A percentile compares a stretch with the other conserved stretches of the same genome.
These are phyloP conservation scores for Cantharis rufa DNA, from an alignment of 2,888 invertebrate genomes.

Conservation along the genomic window DNA sequence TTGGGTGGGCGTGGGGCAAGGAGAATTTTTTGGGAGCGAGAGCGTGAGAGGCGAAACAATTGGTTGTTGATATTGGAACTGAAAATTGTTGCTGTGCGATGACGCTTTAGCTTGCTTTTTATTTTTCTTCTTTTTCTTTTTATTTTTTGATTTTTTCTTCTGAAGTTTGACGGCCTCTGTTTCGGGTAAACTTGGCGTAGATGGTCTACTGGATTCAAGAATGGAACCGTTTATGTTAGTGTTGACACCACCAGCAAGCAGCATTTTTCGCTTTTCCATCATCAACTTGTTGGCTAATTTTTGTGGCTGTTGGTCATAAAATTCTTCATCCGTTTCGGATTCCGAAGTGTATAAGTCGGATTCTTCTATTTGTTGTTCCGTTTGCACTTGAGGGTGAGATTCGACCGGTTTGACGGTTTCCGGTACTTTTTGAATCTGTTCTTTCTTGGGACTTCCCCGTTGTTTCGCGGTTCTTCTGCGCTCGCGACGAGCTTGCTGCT, in stretches of 20 bases:
- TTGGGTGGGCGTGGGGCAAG: constrained; percentile 34
- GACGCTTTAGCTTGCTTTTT: constrained; percentile 47
- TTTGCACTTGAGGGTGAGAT: constrained; percentile 51
- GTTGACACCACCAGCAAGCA: constrained; percentile 65
- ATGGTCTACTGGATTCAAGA: constrained; percentile 66
- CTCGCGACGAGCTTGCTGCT: constrained; percentile 55
- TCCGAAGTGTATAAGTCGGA: constrained; percentile 85
- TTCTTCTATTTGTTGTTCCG: constrained; percentile 71
- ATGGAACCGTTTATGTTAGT: constrained; percentile 65
- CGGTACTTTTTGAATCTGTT: constrained; percentile 47
- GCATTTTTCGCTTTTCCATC: constrained; percentile 73
- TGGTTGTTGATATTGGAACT: constrained; percentile 34
- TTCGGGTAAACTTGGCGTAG: constrained; percentile 63
- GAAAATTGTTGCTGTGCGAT: constrained; percentile 34
- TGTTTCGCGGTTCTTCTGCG: constrained; percentile 46
- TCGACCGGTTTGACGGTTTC: constrained; percentile 60
- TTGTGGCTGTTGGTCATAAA: constrained; percentile 84
- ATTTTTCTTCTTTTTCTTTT: constrained; percentile 56
- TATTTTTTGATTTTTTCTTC: constrained; percentile 64
- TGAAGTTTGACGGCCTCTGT: constrained; percentile 62
- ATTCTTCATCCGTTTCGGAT: constrained; percentile 85
- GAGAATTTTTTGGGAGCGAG: constrained; percentile 46
- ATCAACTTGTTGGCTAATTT: constrained; percentile 71
- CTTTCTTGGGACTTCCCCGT: constrained; percentile 52
- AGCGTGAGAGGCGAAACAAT: constrained; percentile 49